Conservation (phyloP, 2,113 vertebrate genomes). For the Atlantisia rogersi region DNA sequence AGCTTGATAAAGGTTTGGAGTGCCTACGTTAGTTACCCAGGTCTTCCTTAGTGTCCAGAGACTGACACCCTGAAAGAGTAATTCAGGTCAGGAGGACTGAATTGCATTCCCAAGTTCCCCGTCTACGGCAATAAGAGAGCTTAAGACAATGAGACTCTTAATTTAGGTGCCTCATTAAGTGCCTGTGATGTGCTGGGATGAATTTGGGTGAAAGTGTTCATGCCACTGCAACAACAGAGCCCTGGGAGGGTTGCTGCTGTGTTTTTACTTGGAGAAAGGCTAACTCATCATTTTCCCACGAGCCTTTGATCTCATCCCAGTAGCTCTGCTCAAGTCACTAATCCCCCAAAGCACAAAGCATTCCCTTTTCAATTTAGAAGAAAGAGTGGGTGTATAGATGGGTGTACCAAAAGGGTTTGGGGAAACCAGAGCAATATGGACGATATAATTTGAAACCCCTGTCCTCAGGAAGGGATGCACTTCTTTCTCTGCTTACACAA, state of each 20-base stretch:
- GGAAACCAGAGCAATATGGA: not conserved
- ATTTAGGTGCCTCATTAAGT: not conserved
- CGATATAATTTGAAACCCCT: not conserved
- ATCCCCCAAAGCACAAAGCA: slow-evolving; percentile 1
- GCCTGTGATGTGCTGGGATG: not conserved
- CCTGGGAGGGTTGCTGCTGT: not conserved
- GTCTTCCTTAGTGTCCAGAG: not conserved
- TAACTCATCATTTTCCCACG: not conserved
- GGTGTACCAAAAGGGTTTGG: not conserved
- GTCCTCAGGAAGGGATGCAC: not conserved
- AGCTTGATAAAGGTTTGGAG: not conserved
- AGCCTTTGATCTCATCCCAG: slow-evolving; percentile 29
- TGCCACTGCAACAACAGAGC: not conserved
- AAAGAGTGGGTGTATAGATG: not conserved
- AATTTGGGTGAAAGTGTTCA: not conserved
- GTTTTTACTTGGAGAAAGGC: not conserved
- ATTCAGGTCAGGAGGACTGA: not conserved
- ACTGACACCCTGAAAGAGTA: not conserved
- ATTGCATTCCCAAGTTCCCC: not conserved
- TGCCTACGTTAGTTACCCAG: not conserved
- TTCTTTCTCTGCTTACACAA: not conserved
- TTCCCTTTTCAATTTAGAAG: slow-evolving; percentile 18
- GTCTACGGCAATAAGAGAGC: not conserved
- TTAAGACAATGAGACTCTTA: not conserved
- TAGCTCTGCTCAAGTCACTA: slow-evolving; percentile 19